A percentile compares a stretch with the other conserved stretches of the same genome.
Conservation (phyloP, 2,888 invertebrate genomes). For the Galerucella pusilla region DNA sequence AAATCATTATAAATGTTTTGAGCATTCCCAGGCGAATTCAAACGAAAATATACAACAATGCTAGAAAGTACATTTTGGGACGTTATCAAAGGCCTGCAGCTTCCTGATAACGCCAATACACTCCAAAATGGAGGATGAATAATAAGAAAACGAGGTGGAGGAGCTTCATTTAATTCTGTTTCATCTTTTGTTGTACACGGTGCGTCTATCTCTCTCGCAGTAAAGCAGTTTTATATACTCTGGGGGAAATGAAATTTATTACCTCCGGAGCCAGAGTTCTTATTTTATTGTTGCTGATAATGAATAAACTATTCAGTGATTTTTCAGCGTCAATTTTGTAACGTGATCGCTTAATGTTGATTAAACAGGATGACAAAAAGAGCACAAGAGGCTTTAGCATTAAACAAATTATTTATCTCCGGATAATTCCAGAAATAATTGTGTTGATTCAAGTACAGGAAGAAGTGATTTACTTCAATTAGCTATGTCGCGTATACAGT, state of each 20-base stretch:
- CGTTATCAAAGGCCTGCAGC: slow-evolving; percentile 36
- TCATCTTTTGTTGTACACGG: slow-evolving; percentile 33
- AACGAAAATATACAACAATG: slow-evolving; percentile 37
- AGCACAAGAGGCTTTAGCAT: background rate
- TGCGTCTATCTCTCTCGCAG: slow-evolving; percentile 17
- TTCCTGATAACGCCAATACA: slow-evolving; percentile 36
- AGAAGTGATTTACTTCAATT: background rate
- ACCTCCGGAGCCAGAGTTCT: slow-evolving; percentile 19
- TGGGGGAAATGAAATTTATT: slow-evolving; percentile 30
- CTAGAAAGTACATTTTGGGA: slow-evolving; percentile 36
- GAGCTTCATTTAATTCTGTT: slow-evolving; percentile 28
- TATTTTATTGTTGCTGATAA: slow-evolving; percentile 24
- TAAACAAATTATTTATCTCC: background rate
- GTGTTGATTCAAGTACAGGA: background rate
- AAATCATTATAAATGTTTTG: slow-evolving; percentile 37
- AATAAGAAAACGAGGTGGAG: slow-evolving; percentile 37
- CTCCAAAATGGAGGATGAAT: slow-evolving; percentile 32
- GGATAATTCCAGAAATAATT: background rate
- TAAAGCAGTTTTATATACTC: slow-evolving; percentile 26
- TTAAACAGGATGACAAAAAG: background rate
- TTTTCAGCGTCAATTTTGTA: slow-evolving; percentile 3
- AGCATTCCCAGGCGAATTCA: slow-evolving; percentile 32
- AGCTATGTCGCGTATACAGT: no score
- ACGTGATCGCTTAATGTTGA: background rate
- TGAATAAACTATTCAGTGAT: slow-evolving; percentile 19